A percentile compares a stretch with the other conserved stretches of the same genome.
Conservation (phyloP, 2,113 vertebrate genomes). For the Daubentonia madagascariensis region DNA sequence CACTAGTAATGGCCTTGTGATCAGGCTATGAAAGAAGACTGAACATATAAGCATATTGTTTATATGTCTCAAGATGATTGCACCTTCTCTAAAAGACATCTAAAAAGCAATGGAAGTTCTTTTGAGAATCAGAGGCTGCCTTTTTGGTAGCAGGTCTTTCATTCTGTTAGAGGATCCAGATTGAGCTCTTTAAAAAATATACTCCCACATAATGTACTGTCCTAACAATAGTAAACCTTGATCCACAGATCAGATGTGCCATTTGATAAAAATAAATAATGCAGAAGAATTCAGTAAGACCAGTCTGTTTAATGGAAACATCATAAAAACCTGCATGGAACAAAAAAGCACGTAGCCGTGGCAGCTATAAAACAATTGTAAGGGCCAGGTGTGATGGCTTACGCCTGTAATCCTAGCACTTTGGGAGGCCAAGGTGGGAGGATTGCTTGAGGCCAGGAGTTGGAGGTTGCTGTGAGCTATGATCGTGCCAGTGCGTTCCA, state of each 20-base stretch:
- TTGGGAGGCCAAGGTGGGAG: too few relatives aligned
- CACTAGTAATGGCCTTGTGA: neutral
- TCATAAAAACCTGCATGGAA: neutral
- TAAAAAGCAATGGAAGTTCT: neutral
- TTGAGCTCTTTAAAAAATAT: conserved; percentile 40
- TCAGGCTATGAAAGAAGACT: neutral
- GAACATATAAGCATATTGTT: neutral
- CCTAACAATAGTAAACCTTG: conserved; percentile 45
- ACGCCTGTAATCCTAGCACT: too few relatives aligned
- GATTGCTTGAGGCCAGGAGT: too few relatives aligned
- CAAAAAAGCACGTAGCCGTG: neutral
- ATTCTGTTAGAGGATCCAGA: conserved; percentile 4
- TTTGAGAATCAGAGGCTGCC: conserved; percentile 37
- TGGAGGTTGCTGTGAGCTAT: too few relatives aligned
- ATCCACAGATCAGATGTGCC: conserved; percentile 25
- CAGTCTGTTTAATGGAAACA: neutral
- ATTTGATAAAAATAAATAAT: conserved; percentile 60
- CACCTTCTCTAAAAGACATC: neutral
- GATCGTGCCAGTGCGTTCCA: too few relatives aligned
- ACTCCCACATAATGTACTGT: conserved; percentile 14
- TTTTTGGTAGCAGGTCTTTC: conserved; percentile 47
- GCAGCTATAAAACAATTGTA: conserved; percentile 20
- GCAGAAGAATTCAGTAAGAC: conserved; percentile 14
- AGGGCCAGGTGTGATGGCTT: too few relatives aligned
- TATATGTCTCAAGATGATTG: neutral